Percentiles rank a stretch among this genome's conserved stretches.
Conservation (phyloP, 2,113 vertebrate genomes). For the Equus quagga region DNA sequence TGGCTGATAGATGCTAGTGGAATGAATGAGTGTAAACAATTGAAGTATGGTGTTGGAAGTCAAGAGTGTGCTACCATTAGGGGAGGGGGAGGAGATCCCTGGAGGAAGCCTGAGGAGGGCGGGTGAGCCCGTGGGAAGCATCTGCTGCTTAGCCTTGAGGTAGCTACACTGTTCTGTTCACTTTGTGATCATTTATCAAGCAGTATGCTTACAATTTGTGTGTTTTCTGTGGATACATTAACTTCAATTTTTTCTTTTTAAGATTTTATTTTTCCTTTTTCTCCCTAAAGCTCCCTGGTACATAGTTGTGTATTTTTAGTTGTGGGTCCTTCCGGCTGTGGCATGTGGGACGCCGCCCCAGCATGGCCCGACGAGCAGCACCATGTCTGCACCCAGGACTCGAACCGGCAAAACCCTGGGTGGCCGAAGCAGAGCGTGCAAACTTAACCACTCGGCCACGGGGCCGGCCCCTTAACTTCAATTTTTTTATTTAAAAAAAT, state of each 20-base stretch:
- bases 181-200: neutral
- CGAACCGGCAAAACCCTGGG: too few relatives aligned
- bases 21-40: neutral
- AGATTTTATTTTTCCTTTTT: too few relatives aligned
- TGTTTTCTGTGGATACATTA: neutral
- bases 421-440: too few relatives aligned
- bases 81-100: too few relatives aligned
- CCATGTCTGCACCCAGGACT: too few relatives aligned
- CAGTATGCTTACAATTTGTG: neutral
- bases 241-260: neutral
- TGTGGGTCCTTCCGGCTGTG: too few relatives aligned
- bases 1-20: neutral
- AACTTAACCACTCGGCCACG: too few relatives aligned
- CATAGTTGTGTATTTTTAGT: too few relatives aligned
- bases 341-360: too few relatives aligned
- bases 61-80: neutral
- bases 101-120: fast-evolving
- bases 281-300: too few relatives aligned
- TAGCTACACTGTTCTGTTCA: fast-evolving
- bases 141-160: neutral
- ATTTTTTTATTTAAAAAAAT: neutral
- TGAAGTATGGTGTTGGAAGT: neutral
- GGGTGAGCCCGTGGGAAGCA: neutral
- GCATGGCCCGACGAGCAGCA: too few relatives aligned
- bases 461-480: neutral